phyloP scores from a whole-genome alignment of 2,113 vertebrate species.

The Salvator merianae region DNA sequence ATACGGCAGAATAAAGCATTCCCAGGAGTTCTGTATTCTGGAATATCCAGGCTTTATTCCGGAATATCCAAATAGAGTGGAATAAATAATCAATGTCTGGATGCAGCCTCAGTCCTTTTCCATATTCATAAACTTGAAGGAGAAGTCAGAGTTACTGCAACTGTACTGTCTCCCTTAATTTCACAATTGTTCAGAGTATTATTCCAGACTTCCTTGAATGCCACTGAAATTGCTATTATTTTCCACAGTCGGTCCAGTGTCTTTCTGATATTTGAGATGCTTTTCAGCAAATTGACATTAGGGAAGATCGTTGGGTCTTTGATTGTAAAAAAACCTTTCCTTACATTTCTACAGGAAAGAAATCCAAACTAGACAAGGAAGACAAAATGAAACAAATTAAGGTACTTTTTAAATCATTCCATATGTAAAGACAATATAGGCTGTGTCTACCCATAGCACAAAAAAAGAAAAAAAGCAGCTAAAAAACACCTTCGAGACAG shows the following conservation, averaged over 20 bases:
- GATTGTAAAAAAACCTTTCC: conserved; percentile 39
- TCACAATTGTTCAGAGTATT: background rate
- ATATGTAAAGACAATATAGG: background rate
- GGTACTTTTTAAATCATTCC: conserved; percentile 65
- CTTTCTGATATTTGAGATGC: conserved; percentile 23
- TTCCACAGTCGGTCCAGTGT: background rate
- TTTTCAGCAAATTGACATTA: background rate
- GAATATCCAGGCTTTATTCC: too few species aligned
- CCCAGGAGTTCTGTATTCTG: too few species aligned
- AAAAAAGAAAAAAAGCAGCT: too few species aligned
- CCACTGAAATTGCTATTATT: background rate
- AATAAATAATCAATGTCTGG: too few species aligned
- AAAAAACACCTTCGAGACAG: too few species aligned
- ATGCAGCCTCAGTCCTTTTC: too few species aligned
- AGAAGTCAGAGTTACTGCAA: background rate
- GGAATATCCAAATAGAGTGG: too few species aligned
- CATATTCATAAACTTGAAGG: background rate
- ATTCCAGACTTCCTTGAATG: background rate
- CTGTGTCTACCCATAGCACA: too few species aligned
- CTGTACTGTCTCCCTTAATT: background rate
- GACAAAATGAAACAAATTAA: conserved; percentile 81
- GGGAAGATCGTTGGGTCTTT: background rate
- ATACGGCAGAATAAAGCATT: too few species aligned
- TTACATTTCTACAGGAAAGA: conserved; percentile 78
- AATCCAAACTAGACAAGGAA: conserved; percentile 80